Evolutionary conservation across 2,797 vertebrate species (phyloP), one percentile per base, ranked within the genome.

Genomic region (Halcyon leucocephala): DNA sequence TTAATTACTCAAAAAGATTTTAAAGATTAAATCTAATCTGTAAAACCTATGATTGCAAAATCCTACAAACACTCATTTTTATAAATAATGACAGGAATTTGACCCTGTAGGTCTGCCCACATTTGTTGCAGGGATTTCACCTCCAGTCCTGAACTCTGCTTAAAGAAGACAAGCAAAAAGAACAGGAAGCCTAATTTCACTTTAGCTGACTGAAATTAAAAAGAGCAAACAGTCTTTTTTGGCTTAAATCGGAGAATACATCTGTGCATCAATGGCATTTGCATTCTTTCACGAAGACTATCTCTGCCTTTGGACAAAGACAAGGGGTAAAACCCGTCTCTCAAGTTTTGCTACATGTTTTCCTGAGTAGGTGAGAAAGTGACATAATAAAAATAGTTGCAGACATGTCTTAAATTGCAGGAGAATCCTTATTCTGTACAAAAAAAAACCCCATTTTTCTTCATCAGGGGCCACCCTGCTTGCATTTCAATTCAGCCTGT

Each of bases 171-270:
- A 77, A 86, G 81, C 9, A 84, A 87, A 89, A 91, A 17, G 70
- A 92, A 73, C 22, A 81, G 55, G 76, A 91, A 92, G 49, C 12
- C 44, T 81, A 77, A 91, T 39, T 95, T 87, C 76, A 71, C 44
- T 89, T 71, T 19, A 91, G 54, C 19, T 57, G 41, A 77, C 65
- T 91, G 76, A 85, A 89, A 87, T 87, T 67, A 64, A 76, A 86
- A 91, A 71, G 20, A 71, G 51, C 29, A 41, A 33, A 48, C 67
- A 64, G 52, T 62, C 35, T 13, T 55, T 80, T 84, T 67, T 49
- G n/a, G 66, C 51, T 90, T 70, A 72, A 13, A 57, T 57, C 44
- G 46, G n/a, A 80, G 52, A 89, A 71, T 24, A 86, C 1, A 1
- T 39, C 42, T 65, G 20, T 48, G 28, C 22, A 52, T 42, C 84